Conservation (phyloP, 2,888 invertebrate genomes). For the Oegoconia quadripuncta region DNA sequence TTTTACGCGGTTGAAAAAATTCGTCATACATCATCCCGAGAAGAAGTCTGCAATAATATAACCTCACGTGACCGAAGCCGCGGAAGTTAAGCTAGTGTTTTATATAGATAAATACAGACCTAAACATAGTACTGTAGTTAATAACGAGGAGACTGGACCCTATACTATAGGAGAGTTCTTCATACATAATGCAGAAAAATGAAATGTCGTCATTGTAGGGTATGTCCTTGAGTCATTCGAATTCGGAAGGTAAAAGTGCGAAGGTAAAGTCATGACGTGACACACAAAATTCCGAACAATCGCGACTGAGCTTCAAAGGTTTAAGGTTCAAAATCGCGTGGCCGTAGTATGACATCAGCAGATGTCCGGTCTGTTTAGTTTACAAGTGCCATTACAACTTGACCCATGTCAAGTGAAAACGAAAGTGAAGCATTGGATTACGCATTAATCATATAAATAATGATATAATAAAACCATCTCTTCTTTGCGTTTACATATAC, state of each 20-base stretch:
- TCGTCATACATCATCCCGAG: too few relatives aligned
- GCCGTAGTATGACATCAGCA: conserved; percentile 37
- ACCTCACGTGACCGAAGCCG: too few relatives aligned
- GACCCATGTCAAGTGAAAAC: conserved; percentile 59
- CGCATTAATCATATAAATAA: too few relatives aligned
- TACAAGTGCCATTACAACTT: conserved; percentile 36
- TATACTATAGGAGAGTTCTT: too few relatives aligned
- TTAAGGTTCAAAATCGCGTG: conserved; percentile 36
- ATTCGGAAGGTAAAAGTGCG: conserved; percentile 47
- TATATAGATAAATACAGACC: background rate
- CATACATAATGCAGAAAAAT: too few relatives aligned
- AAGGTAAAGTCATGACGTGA: conserved; percentile 23
- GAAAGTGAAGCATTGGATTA: conserved; percentile 57
- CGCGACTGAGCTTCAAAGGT: conserved; percentile 10
- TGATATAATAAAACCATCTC: too few relatives aligned
- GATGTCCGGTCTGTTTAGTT: conserved; percentile 31
- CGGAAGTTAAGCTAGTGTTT: too few relatives aligned
- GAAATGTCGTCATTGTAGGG: conserved; percentile 32
- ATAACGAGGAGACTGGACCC: too few relatives aligned
- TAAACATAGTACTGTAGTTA: too few relatives aligned
- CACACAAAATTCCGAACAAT: conserved; percentile 25
- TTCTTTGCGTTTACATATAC: too few relatives aligned
- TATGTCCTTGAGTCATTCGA: conserved; percentile 60
- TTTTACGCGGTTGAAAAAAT: too few relatives aligned
- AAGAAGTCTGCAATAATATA: too few relatives aligned